Evolutionary conservation across 1,140 invertebrate genomes (phyloP).

Genomic region (Drosophila virilis): DNA sequence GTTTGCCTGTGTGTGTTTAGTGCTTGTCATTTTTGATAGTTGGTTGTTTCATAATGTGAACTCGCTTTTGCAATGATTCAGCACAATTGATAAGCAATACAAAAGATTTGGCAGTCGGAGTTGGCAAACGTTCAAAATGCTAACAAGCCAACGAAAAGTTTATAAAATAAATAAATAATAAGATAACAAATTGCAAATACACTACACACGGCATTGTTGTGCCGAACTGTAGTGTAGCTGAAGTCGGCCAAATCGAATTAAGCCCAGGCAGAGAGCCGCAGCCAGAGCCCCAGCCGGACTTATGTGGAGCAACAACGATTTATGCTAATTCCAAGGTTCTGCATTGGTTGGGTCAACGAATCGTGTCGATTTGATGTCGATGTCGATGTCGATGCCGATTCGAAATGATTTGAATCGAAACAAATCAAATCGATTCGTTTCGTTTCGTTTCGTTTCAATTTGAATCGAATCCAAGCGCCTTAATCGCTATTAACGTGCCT

Average conservation of each 20-base stretch:
- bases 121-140: background rate
- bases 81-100: constrained; percentile 4
- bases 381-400: constrained; percentile 27
- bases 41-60: constrained; percentile 32
- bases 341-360: constrained; percentile 75
- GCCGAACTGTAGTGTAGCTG: background rate
- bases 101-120: constrained; percentile 17
- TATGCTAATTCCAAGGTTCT: constrained; percentile 79
- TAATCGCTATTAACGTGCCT: constrained; percentile 63
- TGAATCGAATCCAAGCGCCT: constrained; percentile 25
- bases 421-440: constrained; percentile 9
- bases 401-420: constrained; percentile 33
- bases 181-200: constrained; percentile 3
- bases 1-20: constrained; percentile 1
- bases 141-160: background rate
- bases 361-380: constrained; percentile 40
- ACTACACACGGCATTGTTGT: constrained; percentile 1
- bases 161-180: background rate
- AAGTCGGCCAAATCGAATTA: background rate
- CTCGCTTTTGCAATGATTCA: constrained; percentile 15
- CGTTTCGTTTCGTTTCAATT: background rate
- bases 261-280: background rate
- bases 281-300: constrained; percentile 32
- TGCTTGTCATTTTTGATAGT: constrained; percentile 35
- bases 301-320: constrained; percentile 66